phyloP scores from a whole-genome alignment of 53 echinoderm and acorn worm genomes.

The Hippasteria phrygiana region DNA sequence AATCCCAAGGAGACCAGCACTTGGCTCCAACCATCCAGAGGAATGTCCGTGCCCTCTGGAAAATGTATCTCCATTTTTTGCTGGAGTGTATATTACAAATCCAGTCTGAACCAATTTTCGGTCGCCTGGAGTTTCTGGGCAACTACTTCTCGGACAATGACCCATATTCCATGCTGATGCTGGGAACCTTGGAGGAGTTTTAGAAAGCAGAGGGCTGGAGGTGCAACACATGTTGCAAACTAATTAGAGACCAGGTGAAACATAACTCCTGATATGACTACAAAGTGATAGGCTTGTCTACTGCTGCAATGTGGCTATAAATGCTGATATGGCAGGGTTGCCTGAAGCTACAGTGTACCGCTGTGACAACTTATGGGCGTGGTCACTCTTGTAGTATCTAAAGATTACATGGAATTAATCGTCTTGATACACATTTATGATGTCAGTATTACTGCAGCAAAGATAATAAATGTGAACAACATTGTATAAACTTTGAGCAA shows the following conservation, averaged over 20 bases:
- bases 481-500: no score
- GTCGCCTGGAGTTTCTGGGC: neutral
- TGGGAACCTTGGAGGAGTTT: neutral
- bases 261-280: slow-evolving; percentile 14
- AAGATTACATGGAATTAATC: no score
- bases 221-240: slow-evolving; percentile 61
- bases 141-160: slow-evolving; percentile 50
- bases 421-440: no score
- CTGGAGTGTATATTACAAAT: neutral
- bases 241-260: slow-evolving; percentile 49
- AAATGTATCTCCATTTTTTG: neutral
- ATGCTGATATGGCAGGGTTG: neutral
- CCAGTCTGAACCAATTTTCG: neutral
- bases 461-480: no score
- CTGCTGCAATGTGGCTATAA: neutral
- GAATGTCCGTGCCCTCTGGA: slow-evolving; percentile 46
- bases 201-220: slow-evolving; percentile 18
- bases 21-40: slow-evolving; percentile 33
- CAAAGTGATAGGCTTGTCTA: neutral
- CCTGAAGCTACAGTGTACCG: neutral
- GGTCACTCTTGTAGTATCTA: neutral
- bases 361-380: neutral
- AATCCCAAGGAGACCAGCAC: slow-evolving; percentile 30
- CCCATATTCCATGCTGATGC: slow-evolving; percentile 13
- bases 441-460: no score